Evolutionary conservation across 1,140 invertebrate species (phyloP).

Genomic region (Camponotus floridanus): DNA sequence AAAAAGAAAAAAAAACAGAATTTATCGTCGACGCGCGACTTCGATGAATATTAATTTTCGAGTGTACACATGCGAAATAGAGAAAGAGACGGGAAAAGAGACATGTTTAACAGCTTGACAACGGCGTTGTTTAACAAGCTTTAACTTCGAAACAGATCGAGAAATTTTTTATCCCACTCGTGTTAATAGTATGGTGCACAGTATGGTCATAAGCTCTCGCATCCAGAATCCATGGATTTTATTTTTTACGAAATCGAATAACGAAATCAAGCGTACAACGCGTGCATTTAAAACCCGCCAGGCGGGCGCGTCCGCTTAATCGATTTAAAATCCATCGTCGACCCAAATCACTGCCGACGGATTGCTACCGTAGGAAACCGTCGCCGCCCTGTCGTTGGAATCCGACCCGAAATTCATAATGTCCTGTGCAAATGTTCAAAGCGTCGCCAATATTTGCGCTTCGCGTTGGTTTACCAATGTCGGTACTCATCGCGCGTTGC

Average conservation of each 20-base stretch:
- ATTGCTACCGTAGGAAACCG: not conserved
- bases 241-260: constrained; percentile 36
- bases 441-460: constrained; percentile 42
- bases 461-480: constrained; percentile 13
- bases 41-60: constrained; percentile 56
- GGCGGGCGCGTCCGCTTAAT: constrained; percentile 43
- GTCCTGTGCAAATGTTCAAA: constrained; percentile 38
- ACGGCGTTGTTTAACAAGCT: constrained; percentile 24
- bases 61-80: not conserved
- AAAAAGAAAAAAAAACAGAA: constrained; percentile 46
- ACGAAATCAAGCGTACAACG: constrained; percentile 25
- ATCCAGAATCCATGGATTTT: not conserved
- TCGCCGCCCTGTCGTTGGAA: not conserved
- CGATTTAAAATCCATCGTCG: constrained; percentile 67
- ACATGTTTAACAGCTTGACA: constrained; percentile 39
- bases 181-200: not conserved
- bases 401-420: constrained; percentile 50
- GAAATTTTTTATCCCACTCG: constrained; percentile 27
- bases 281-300: constrained; percentile 27
- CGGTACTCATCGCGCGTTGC: constrained; percentile 31
- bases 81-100: not conserved
- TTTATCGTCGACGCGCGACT: constrained; percentile 41
- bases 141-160: constrained; percentile 19
- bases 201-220: not conserved
- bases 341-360: constrained; percentile 45